These are phyloP conservation scores for Lithophane ornitopus DNA, from an alignment of 2,888 invertebrate species.

Conservation along the genomic window DNA sequence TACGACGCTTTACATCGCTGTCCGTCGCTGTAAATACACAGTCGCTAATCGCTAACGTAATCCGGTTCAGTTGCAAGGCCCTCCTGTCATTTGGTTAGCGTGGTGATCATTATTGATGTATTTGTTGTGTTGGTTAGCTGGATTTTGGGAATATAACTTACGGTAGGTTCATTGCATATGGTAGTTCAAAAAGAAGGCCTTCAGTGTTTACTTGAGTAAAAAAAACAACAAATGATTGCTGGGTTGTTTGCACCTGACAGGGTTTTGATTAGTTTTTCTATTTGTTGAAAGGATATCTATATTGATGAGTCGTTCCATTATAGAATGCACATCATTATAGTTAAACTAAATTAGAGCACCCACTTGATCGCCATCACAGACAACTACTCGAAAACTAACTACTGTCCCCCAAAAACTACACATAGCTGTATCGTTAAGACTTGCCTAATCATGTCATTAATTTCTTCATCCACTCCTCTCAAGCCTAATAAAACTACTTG, in stretches of 20 bases:
- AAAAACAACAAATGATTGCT: not conserved
- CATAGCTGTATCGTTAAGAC: no score
- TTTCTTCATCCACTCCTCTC: not conserved
- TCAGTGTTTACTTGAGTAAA: not conserved
- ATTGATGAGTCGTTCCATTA: not conserved
- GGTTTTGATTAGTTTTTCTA: not conserved
- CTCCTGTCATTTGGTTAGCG: conserved; percentile 61
- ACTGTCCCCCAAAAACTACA: not conserved
- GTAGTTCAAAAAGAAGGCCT: not conserved
- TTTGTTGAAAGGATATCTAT: not conserved
- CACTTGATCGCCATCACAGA: not conserved
- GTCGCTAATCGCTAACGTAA: conserved; percentile 63
- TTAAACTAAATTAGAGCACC: not conserved
- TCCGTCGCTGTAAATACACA: conserved; percentile 57
- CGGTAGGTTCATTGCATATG: not conserved
- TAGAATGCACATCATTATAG: not conserved
- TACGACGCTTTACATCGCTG: conserved; percentile 27
- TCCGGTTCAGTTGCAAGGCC: conserved; percentile 61
- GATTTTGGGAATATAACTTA: conserved; percentile 31
- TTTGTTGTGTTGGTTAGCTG: conserved; percentile 43
- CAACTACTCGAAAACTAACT: not conserved
- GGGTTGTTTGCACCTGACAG: not conserved
- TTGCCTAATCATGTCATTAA: not conserved
- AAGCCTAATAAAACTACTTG: not conserved
- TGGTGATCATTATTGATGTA: conserved; percentile 54